Percentiles rank a stretch among this genome's conserved stretches.
These are phyloP conservation scores for Anagyrus pseudococci DNA, from an alignment of 2,888 invertebrate species.

Conservation along the genomic window DNA sequence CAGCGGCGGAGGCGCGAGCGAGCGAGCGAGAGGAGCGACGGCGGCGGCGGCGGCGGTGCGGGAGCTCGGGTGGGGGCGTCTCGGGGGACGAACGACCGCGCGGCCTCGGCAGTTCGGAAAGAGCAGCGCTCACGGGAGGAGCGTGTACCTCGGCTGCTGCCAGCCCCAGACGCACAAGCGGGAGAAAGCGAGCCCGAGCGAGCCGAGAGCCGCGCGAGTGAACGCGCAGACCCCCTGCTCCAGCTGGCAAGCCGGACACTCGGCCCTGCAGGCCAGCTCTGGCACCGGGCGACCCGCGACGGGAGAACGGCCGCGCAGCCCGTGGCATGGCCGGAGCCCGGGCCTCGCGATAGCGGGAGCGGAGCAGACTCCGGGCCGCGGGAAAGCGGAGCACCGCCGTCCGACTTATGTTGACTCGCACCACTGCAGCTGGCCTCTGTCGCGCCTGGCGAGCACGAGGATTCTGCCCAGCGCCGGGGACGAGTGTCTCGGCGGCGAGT, in stretches of 20 bases:
- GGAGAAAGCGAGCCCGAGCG: no score
- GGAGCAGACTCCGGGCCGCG: no score
- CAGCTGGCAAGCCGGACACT: no score
- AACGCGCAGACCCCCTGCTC: no score
- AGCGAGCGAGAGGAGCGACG: constrained; percentile 31
- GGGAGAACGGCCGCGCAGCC: no score
- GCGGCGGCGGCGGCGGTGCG: constrained; percentile 44
- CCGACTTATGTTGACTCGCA: constrained; percentile 20
- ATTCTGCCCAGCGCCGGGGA: background rate
- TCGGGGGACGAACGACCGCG: constrained; percentile 40
- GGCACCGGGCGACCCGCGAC: no score
- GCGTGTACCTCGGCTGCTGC: constrained; percentile 23
- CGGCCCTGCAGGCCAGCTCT: no score
- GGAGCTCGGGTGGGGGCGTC: constrained; percentile 54
- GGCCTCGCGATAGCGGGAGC: background rate
- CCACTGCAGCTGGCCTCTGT: constrained; percentile 22
- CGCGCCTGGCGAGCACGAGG: no score
- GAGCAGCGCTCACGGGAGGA: constrained; percentile 53
- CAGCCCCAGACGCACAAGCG: constrained; percentile 11
- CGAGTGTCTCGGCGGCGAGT: background rate
- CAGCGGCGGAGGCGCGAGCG: constrained; percentile 25
- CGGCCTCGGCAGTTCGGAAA: constrained; percentile 55
- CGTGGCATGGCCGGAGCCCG: background rate
- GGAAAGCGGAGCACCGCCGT: background rate
- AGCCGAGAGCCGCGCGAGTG: no score